A percentile compares a stretch with the other conserved stretches of the same genome.
phyloP scores from a whole-genome alignment of 2,797 vertebrate genomes.

The Smutsia gigantea region DNA sequence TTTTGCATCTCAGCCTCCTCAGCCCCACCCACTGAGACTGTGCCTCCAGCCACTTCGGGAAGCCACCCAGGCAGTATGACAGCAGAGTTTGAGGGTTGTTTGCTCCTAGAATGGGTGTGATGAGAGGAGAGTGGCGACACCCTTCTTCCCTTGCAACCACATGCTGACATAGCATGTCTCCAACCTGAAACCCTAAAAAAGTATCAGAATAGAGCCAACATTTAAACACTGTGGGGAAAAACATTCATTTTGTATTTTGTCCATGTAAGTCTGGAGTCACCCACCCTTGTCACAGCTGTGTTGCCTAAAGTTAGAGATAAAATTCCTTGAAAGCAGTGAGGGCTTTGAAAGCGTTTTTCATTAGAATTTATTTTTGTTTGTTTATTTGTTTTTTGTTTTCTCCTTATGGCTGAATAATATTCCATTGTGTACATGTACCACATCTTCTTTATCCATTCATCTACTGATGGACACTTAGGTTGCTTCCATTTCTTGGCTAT shows the following conservation, averaged over 20 bases:
- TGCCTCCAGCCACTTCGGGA: not conserved
- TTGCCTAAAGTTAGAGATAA: not conserved
- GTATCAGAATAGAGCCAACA: not conserved
- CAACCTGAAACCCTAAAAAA: not conserved
- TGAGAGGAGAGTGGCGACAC: not conserved
- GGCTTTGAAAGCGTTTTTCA: not conserved
- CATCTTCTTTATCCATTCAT: too few species aligned
- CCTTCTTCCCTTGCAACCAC: conserved; percentile 13
- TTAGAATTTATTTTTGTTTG: not conserved
- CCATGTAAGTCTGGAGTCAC: not conserved
- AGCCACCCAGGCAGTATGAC: conserved; percentile 19
- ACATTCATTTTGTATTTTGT: not conserved
- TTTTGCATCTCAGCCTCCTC: not conserved
- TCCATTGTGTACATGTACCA: too few species aligned
- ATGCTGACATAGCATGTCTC: not conserved
- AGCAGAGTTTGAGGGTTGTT: conserved; percentile 40
- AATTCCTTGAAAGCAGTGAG: not conserved
- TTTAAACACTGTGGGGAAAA: not conserved
- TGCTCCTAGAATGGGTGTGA: conserved; percentile 47
- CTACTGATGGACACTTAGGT: too few species aligned
- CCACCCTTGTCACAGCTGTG: not conserved
- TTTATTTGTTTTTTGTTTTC: too few species aligned
- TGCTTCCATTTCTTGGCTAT: too few species aligned
- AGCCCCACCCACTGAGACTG: conserved; percentile 10
- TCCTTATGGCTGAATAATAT: too few species aligned